phyloP scores from a whole-genome alignment of 2,888 invertebrate genomes.

The Auanema freiburgensis region DNA sequence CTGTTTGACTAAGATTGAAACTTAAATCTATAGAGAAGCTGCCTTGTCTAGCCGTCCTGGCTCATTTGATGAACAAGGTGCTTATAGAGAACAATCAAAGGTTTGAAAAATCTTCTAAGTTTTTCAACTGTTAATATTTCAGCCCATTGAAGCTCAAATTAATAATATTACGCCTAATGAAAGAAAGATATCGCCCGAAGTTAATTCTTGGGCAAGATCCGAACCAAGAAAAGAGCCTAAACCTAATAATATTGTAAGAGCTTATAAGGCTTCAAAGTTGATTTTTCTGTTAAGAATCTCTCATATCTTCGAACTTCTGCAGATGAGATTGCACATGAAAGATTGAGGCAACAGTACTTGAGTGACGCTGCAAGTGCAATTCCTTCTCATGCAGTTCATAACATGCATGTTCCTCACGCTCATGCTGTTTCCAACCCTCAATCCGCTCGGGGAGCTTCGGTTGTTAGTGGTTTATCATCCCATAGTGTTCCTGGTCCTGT shows the following conservation, averaged over 20 bases:
- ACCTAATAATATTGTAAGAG: no score
- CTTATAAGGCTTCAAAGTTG: background rate
- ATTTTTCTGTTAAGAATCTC: background rate
- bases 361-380: no score
- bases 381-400: no score
- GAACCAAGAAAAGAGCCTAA: no score
- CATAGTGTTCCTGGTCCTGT: background rate
- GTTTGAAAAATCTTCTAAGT: background rate
- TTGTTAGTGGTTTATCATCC: background rate
- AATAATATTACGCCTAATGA: no score
- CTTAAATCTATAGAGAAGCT: background rate
- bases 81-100: conserved; percentile 14
- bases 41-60: conserved; percentile 1
- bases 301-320: background rate
- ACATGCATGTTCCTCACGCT: background rate
- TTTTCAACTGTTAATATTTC: background rate
- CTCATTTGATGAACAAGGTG: conserved; percentile 18
- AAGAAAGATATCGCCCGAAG: no score
- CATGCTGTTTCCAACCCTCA: conserved; percentile 9
- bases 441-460: conserved; percentile 1
- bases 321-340: background rate
- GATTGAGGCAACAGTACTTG: no score
- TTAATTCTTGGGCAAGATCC: no score
- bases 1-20: background rate
- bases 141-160: no score